phyloP scores from a whole-genome alignment of 2,888 invertebrate species.

The Caenorhabditis imperialis region DNA sequence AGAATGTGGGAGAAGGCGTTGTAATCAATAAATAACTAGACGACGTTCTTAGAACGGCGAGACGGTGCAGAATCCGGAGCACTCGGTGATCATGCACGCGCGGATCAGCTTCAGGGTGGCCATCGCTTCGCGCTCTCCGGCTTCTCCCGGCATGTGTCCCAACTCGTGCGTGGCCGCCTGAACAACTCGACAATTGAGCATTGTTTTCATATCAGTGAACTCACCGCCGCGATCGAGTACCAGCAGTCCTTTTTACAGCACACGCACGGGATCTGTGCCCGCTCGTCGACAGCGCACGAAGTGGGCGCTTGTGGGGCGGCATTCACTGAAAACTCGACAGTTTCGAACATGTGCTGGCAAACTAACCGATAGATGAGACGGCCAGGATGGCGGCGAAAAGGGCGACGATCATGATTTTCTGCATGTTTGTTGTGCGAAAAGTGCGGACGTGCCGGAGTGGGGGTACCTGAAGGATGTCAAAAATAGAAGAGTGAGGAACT shows the following conservation, averaged over 20 bases:
- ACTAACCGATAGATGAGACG: conserved; percentile 3
- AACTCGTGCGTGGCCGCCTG: conserved; percentile 77
- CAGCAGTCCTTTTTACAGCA: conserved; percentile 78
- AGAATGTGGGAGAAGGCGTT: background rate
- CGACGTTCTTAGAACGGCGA: conserved; percentile 28
- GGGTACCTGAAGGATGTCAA: conserved; percentile 35
- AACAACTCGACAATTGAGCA: conserved; percentile 15
- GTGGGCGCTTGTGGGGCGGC: conserved; percentile 41
- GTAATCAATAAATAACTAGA: conserved; percentile 26
- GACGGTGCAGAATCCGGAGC: conserved; percentile 63
- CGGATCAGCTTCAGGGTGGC: conserved; percentile 75
- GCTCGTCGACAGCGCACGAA: conserved; percentile 61
- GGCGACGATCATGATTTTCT: conserved; percentile 24
- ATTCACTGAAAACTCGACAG: conserved; percentile 8
- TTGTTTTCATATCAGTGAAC: conserved; percentile 5
- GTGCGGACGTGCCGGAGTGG: conserved; percentile 23
- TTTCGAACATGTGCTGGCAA: background rate
- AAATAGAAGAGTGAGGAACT: background rate
- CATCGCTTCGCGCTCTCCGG: conserved; percentile 75
- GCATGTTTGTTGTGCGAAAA: conserved; percentile 20
- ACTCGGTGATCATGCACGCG: conserved; percentile 75
- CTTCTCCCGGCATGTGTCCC: conserved; percentile 77
- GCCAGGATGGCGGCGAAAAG: conserved; percentile 26
- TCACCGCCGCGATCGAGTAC: conserved; percentile 74
- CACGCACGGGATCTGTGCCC: conserved; percentile 68